Conservation (phyloP, 2,888 invertebrate species). For the Harpagoxenus sublaevis region DNA sequence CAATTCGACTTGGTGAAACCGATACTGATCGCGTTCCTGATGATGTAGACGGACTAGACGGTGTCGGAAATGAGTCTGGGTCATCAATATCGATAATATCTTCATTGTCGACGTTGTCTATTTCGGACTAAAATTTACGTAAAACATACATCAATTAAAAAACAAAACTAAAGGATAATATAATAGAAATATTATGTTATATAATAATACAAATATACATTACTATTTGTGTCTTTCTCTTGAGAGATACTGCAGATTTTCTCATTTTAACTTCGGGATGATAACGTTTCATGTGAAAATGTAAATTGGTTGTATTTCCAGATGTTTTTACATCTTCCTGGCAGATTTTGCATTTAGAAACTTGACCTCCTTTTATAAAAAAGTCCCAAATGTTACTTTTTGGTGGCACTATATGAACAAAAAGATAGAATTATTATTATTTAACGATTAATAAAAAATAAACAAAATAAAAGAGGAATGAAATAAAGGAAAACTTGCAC, state of each 20-base stretch:
- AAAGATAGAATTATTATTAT: too few relatives aligned
- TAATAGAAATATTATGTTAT: not conserved
- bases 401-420: not conserved
- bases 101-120: not conserved
- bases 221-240: not conserved
- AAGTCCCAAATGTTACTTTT: not conserved
- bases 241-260: not conserved
- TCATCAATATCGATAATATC: not conserved
- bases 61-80: not conserved
- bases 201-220: not conserved
- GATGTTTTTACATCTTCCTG: not conserved
- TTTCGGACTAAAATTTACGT: not conserved
- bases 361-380: not conserved
- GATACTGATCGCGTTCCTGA: not conserved
- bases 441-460: too few relatives aligned
- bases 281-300: not conserved
- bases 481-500: too few relatives aligned
- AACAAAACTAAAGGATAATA: constrained; percentile 10
- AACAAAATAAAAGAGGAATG: too few relatives aligned
- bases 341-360: constrained; percentile 1
- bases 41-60: not conserved
- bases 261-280: not conserved
- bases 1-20: not conserved
- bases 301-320: not conserved
- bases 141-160: not conserved